Conservation (phyloP, 2,888 invertebrate species). For the Hemistola chrysoprasaria region DNA sequence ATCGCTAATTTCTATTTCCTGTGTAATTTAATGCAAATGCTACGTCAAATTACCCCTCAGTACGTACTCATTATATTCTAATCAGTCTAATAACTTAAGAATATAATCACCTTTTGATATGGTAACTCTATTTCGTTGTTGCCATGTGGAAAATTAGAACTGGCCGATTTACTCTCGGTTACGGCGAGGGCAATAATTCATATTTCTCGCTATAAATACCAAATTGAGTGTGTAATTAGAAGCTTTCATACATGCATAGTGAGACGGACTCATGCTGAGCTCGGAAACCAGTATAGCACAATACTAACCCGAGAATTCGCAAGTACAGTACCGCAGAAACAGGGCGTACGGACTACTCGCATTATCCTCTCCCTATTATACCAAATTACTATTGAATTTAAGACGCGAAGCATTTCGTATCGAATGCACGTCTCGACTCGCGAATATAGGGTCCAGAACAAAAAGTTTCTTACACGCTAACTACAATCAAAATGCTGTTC, state of each 20-base stretch:
- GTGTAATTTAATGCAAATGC: constrained; percentile 7
- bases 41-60: constrained; percentile 12
- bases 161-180: constrained; percentile 72
- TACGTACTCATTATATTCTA: constrained; percentile 44
- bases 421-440: constrained; percentile 62
- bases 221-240: constrained; percentile 81
- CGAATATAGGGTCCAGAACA: constrained; percentile 46
- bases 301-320: constrained; percentile 70
- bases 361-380: constrained; percentile 68
- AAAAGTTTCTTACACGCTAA: constrained; percentile 45
- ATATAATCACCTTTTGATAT: constrained; percentile 55
- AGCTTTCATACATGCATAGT: constrained; percentile 56
- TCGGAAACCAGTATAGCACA: constrained; percentile 72
- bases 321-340: constrained; percentile 78
- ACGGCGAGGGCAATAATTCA: constrained; percentile 71
- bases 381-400: constrained; percentile 80
- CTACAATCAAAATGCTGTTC: constrained; percentile 31
- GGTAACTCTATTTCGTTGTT: constrained; percentile 58
- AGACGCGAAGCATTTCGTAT: constrained; percentile 73
- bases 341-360: constrained; percentile 59
- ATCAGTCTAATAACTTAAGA: constrained; percentile 61
- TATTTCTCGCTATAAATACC: constrained; percentile 65
- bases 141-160: constrained; percentile 44
- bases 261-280: constrained; percentile 70
- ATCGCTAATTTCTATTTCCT: too few species aligned